A percentile compares a stretch with the other conserved stretches of the same genome.
phyloP scores from a whole-genome alignment of 1,140 invertebrate species.

The Pseudoatta argentina region DNA sequence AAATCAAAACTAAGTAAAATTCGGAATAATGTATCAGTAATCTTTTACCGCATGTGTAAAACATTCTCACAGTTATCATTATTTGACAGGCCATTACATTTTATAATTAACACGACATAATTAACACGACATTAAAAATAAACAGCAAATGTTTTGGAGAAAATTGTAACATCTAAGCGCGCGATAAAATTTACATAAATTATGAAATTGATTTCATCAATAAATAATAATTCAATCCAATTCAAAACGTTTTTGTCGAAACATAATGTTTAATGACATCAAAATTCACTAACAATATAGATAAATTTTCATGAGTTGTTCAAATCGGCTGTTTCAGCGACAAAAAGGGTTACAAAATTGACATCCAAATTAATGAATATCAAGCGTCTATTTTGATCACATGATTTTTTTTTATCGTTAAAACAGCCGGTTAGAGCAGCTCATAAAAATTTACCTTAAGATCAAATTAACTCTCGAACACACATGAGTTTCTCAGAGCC shows the following conservation, averaged over 20 bases:
- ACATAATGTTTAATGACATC: not conserved
- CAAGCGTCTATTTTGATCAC: no score
- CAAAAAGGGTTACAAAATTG: no score
- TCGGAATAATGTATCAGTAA: not conserved
- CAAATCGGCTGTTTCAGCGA: no score
- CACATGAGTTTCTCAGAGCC: no score
- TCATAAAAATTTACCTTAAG: no score
- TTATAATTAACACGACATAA: not conserved
- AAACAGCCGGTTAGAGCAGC: no score
- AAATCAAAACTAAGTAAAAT: not conserved
- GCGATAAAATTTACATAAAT: not conserved
- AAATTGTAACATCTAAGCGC: not conserved
- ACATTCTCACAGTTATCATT: not conserved
- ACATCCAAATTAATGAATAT: no score
- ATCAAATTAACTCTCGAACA: not conserved
- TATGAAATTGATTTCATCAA: not conserved
- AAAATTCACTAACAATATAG: not conserved
- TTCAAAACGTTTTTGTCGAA: conserved; percentile 1
- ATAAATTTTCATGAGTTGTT: no score
- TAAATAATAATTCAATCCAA: not conserved
- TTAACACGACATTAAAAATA: not conserved
- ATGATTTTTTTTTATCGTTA: no score
- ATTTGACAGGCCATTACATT: not conserved
- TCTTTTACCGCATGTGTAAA: not conserved
- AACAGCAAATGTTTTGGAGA: not conserved